Base-by-base conservation (phyloP, 2,888 invertebrate species). In the Drosophila subsilvestris region DNA sequence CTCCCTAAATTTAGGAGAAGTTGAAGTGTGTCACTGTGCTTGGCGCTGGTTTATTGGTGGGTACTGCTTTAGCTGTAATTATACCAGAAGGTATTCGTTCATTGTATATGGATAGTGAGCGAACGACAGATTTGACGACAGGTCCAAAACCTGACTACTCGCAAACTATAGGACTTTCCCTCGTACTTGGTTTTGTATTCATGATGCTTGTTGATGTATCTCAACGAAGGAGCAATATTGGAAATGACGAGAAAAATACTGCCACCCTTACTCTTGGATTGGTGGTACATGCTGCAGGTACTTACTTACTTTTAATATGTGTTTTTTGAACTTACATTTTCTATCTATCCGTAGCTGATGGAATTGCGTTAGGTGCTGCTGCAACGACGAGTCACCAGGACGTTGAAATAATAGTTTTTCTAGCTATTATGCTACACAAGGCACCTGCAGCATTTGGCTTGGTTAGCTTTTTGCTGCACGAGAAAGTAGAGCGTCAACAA, bases 391-490 rank as follows among this genome's bases (percentile, higher is more conserved):
- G 97, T 3, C 98, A 99, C 89, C 95, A 97, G 0, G 98, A 99
- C 89, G 98, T 99, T 0, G 99, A 99, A 92, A 95, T 99, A 88
- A 98, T 99, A 72, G 98, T 99, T 10, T 99, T 99, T 92, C 91
- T 99, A 32, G 99, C 99, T 4, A 99, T 99, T 78, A 99, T 99
- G 99, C 92, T 99, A 58, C 99, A 99, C 90, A 99, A 99, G 93
- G 99, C 99, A 0, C 99, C 99, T 0, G 99, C 99, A 4, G 98
- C 99, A 0, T 99, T 99, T 93, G 99, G 99, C 0, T 93, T 99
- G 17, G 99, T 99, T 44, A 98, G 99, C n/a, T 99, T 99, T 92
- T 93, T 99, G 47, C 92, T 99, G 74, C 98, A 99, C 90, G 98
- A 98, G 89, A 98, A 98, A 7, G 94, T 99, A 29, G 99, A 99